These are phyloP conservation scores for Nowickia ferox DNA, from an alignment of 2,888 invertebrate genomes.

Conservation along the genomic window DNA sequence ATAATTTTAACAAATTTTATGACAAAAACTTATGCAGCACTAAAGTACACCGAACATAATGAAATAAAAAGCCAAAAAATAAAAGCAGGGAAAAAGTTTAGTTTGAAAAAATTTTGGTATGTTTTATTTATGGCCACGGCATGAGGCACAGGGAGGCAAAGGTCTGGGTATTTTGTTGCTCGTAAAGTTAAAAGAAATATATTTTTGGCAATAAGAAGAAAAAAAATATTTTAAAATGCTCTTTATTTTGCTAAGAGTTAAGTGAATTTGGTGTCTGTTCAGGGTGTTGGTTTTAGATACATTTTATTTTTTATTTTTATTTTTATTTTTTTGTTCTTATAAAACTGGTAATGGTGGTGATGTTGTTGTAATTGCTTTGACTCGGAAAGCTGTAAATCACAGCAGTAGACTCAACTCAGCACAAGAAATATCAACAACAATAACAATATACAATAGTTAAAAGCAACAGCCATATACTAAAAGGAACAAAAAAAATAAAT, in stretches of 20 bases:
- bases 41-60: conserved; percentile 47
- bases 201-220: conserved; percentile 45
- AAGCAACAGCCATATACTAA: conserved; percentile 27
- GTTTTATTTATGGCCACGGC: conserved; percentile 30
- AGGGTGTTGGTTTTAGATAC: conserved; percentile 59
- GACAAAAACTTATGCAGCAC: conserved; percentile 66
- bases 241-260: conserved; percentile 24
- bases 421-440: conserved; percentile 30
- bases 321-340: conserved; percentile 5
- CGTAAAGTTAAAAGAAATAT: conserved; percentile 51
- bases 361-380: conserved; percentile 73
- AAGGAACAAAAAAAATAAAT: conserved; percentile 21
- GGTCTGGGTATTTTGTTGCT: conserved; percentile 48
- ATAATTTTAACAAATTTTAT: conserved; percentile 72
- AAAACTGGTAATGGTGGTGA: conserved; percentile 53
- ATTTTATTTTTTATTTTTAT: conserved; percentile 28
- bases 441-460: conserved; percentile 43
- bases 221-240: conserved; percentile 57
- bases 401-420: conserved; percentile 68
- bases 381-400: conserved; percentile 74
- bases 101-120: conserved; percentile 42
- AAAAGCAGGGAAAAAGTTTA: conserved; percentile 34
- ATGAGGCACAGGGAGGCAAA: conserved; percentile 20
- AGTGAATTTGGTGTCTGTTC: conserved; percentile 62
- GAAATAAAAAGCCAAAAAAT: conserved; percentile 1